A percentile compares a stretch with the other conserved stretches of the same genome.
Conservation (phyloP, 2,888 invertebrate genomes). For the Drosophila tripunctata region DNA sequence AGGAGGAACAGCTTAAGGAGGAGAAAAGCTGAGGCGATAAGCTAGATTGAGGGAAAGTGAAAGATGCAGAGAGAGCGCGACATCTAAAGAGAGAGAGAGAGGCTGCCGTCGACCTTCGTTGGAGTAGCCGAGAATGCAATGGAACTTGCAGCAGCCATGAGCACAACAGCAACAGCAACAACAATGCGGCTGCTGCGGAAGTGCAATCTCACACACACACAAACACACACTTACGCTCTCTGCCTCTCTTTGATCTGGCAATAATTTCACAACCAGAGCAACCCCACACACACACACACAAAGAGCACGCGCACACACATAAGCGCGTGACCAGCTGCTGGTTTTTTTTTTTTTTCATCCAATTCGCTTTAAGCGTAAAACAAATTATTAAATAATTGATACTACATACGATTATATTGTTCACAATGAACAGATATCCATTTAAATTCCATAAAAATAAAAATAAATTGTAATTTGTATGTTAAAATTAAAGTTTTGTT, state of each 20-base stretch:
- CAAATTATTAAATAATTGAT: constrained; percentile 53
- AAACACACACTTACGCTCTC: constrained; percentile 13
- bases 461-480: constrained; percentile 51
- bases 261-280: constrained; percentile 37
- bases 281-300: constrained; percentile 18
- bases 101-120: constrained; percentile 60
- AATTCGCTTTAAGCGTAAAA: constrained; percentile 40
- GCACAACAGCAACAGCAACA: constrained; percentile 36
- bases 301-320: constrained; percentile 10
- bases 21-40: constrained; percentile 23
- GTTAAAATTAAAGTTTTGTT: constrained; percentile 73
- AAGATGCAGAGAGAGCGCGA: constrained; percentile 14
- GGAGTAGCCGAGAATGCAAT: constrained; percentile 48
- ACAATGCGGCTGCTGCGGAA: constrained; percentile 63
- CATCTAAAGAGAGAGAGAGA: background rate
- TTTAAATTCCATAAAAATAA: constrained; percentile 19
- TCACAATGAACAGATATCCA: constrained; percentile 35
- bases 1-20: constrained; percentile 30
- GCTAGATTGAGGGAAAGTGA: constrained; percentile 26
- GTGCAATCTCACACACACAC: constrained; percentile 43
- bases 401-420: constrained; percentile 56
- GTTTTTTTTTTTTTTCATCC: constrained; percentile 20
- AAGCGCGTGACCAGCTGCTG: constrained; percentile 73
- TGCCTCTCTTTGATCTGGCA: constrained; percentile 43
- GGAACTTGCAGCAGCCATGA: constrained; percentile 51